These are phyloP conservation scores for Pardosa pseudoannulata DNA, from an alignment of 2,888 invertebrate species.

Conservation along the genomic window DNA sequence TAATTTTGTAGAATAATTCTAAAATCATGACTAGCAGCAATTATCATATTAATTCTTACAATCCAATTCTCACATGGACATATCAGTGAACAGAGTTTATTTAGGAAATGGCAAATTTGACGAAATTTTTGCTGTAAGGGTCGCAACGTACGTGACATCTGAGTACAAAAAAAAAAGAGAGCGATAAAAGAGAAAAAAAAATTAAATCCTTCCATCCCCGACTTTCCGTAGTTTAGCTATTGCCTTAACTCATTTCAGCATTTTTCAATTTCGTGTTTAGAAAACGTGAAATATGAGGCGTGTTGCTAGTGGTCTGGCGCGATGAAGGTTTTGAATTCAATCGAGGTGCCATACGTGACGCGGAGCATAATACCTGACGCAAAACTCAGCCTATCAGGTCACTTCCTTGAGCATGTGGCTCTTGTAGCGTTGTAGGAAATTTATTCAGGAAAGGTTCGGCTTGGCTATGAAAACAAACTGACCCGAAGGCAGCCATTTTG, in stretches of 20 bases:
- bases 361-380: conserved; percentile 1
- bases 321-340: neutral
- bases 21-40: no score
- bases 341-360: neutral
- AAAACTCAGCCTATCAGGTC: neutral
- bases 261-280: conserved; percentile 17
- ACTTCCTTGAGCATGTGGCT: conserved; percentile 4
- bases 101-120: neutral
- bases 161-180: neutral
- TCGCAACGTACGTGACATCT: neutral
- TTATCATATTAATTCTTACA: no score
- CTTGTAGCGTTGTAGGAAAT: neutral
- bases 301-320: neutral
- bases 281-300: conserved; percentile 19
- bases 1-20: no score
- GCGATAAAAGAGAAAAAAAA: neutral
- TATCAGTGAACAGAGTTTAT: no score
- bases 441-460: neutral
- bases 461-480: neutral
- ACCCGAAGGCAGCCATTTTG: conserved; percentile 3
- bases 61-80: no score
- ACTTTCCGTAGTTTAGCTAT: neutral
- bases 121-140: neutral
- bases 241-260: conserved; percentile 5
- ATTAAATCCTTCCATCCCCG: neutral